Conservation (phyloP, 2,113 vertebrate genomes). For the Oncorhynchus keta region DNA sequence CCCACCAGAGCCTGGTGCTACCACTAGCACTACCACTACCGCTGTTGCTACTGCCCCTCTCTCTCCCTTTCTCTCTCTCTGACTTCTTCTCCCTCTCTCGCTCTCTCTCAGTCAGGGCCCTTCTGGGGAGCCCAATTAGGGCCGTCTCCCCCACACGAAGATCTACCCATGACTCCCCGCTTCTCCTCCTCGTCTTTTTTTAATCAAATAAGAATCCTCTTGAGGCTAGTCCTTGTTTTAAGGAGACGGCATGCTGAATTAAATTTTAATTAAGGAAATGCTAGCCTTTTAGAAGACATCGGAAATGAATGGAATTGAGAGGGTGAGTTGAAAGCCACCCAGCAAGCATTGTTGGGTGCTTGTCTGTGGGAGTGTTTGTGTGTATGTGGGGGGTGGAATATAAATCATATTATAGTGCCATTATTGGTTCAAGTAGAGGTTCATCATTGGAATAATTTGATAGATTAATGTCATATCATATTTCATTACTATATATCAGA, state of each 20-base stretch:
- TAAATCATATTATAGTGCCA: background rate
- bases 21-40: background rate
- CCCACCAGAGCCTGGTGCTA: conserved; percentile 32
- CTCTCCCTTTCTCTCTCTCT: background rate
- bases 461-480: background rate
- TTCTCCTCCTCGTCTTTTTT: conserved; percentile 37
- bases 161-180: conserved; percentile 38
- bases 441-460: background rate
- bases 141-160: conserved; percentile 23
- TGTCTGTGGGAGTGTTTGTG: conserved; percentile 28
- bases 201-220: conserved; percentile 46
- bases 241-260: conserved; percentile 50
- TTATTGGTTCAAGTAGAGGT: background rate
- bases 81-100: background rate
- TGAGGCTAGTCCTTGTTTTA: conserved; percentile 53
- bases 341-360: conserved; percentile 20
- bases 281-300: conserved; percentile 31
- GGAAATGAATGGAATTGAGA: conserved; percentile 33
- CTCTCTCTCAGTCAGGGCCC: conserved; percentile 20
- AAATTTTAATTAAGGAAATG: conserved; percentile 60
- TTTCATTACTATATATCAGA: background rate
- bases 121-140: conserved; percentile 52
- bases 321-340: conserved; percentile 24
- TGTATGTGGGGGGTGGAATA: conserved; percentile 3
- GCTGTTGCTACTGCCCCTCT: background rate